These are phyloP conservation scores for Lysandra bellargus DNA, from an alignment of 2,888 invertebrate species.

Conservation along the genomic window DNA sequence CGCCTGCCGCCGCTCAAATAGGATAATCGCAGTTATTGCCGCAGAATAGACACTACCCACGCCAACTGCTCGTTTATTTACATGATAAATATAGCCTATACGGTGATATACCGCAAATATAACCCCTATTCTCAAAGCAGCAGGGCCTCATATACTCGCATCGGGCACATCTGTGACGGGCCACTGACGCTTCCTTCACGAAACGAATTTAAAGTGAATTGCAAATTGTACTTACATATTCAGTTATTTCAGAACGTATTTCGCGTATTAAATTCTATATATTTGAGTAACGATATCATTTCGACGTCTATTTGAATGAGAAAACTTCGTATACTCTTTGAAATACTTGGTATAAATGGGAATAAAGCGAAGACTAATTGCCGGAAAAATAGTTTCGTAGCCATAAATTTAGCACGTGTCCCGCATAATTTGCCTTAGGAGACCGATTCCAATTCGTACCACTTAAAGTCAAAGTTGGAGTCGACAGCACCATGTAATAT, in stretches of 20 bases:
- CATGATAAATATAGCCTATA: slow-evolving; percentile 40
- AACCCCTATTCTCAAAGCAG: slow-evolving; percentile 28
- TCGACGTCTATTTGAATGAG: neutral
- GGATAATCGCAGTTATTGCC: slow-evolving; percentile 74
- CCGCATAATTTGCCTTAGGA: slow-evolving; percentile 10
- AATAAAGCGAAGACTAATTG: neutral
- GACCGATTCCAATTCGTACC: slow-evolving; percentile 27
- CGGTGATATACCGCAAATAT: slow-evolving; percentile 22
- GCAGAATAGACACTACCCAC: slow-evolving; percentile 74
- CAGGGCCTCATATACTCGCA: slow-evolving; percentile 17
- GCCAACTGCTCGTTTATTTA: slow-evolving; percentile 76
- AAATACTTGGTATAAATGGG: neutral
- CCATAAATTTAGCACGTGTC: slow-evolving; percentile 1
- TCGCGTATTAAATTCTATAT: slow-evolving; percentile 29
- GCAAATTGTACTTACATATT: slow-evolving; percentile 35
- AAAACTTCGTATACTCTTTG: neutral
- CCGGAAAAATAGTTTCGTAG: neutral
- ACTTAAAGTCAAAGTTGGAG: neutral
- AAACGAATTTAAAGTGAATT: slow-evolving; percentile 39
- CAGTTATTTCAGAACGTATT: slow-evolving; percentile 31
- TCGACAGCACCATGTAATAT: neutral
- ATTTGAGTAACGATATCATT: slow-evolving; percentile 1
- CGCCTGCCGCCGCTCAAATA: slow-evolving; percentile 69
- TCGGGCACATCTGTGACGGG: slow-evolving; percentile 28
- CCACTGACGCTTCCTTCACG: slow-evolving; percentile 35